Evolutionary conservation across 2,797 vertebrate genomes (phyloP).

Genomic region (Sebastes kiyomatsui): DNA sequence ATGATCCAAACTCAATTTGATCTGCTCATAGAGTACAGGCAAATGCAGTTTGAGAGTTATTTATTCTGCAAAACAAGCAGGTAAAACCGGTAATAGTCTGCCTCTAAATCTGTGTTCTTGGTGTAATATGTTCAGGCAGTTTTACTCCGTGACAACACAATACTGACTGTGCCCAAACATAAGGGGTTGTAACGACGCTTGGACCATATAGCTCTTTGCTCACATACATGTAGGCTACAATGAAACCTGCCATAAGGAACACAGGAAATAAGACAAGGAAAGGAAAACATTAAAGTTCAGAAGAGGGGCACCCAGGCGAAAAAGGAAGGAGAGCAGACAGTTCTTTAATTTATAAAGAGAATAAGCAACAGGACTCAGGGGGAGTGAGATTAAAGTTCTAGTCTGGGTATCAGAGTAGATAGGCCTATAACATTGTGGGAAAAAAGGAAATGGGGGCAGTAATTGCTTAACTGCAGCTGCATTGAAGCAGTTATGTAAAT

Average conservation of each 20-base stretch:
- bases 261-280: not conserved
- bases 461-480: slow-evolving; percentile 67
- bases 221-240: not conserved
- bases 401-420: slow-evolving; percentile 36
- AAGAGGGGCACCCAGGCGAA: not conserved
- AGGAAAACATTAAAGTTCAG: slow-evolving; percentile 8
- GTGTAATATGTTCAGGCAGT: not conserved
- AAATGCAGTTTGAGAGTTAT: not conserved
- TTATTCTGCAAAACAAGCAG: not conserved
- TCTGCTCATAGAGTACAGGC: not conserved
- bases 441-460: slow-evolving; percentile 50
- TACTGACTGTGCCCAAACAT: not conserved
- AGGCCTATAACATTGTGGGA: slow-evolving; percentile 19
- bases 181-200: not conserved
- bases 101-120: not conserved
- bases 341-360: not conserved
- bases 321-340: slow-evolving; percentile 22
- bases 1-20: not conserved
- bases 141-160: not conserved
- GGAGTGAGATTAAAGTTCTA: slow-evolving; percentile 39
- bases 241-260: not conserved
- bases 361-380: slow-evolving; percentile 14
- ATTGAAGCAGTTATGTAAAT: slow-evolving; percentile 74
- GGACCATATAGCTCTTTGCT: not conserved
- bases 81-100: not conserved